Evolutionary conservation across 2,888 invertebrate genomes (phyloP).

Genomic region (Meteorus colon): DNA sequence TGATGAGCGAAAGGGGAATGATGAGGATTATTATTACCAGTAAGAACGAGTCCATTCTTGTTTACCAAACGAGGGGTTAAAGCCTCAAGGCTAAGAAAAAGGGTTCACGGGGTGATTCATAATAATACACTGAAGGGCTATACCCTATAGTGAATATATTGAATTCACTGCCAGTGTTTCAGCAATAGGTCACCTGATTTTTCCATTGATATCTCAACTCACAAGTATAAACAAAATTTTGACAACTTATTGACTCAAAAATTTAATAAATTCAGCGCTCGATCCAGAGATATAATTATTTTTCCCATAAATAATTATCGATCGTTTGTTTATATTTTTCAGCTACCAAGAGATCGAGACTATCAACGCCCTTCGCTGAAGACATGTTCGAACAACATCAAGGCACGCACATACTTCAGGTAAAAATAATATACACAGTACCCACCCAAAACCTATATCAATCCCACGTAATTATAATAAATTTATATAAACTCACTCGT

Average conservation of each 20-base stretch:
- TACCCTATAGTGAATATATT: neutral
- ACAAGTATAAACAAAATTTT: too few relatives aligned
- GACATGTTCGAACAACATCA: conserved; percentile 97
- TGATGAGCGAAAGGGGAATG: neutral
- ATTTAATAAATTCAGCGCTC: too few relatives aligned
- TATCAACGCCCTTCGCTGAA: conserved; percentile 85
- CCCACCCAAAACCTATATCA: too few relatives aligned
- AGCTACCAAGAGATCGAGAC: conserved; percentile 85
- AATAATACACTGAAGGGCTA: neutral
- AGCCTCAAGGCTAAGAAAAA: conserved; percentile 29
- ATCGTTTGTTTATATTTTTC: conserved; percentile 51
- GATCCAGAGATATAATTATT: too few relatives aligned
- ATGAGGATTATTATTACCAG: conserved; percentile 69
- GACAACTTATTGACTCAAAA: too few relatives aligned
- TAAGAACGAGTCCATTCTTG: conserved; percentile 64
- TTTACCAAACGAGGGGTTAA: conserved; percentile 69
- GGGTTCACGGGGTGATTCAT: conserved; percentile 40
- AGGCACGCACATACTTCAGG: conserved; percentile 98
- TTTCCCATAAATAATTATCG: too few relatives aligned
- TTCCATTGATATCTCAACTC: conserved; percentile 4
- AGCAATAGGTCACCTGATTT: neutral
- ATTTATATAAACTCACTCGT: conserved; percentile 30
- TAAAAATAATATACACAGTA: conserved; percentile 65
- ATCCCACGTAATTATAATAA: conserved; percentile 1
- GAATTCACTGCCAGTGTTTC: conserved; percentile 30